phyloP scores from a whole-genome alignment of 2,797 vertebrate species.

The Crenuchus spilurus region DNA sequence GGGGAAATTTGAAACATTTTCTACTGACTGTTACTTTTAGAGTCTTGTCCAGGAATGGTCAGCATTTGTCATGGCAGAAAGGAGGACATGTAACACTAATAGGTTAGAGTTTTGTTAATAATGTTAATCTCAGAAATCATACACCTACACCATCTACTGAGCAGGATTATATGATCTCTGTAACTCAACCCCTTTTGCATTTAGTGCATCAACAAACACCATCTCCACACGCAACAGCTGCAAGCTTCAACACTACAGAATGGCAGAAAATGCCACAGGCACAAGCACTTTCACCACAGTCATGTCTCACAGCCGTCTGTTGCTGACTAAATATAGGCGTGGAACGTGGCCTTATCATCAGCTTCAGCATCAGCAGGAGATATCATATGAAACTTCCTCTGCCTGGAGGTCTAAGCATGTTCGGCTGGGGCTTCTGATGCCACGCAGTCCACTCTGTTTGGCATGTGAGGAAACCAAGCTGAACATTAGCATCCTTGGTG shows the following conservation, averaged over 20 bases:
- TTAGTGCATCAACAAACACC: slow-evolving; percentile 57
- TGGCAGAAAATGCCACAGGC: slow-evolving; percentile 66
- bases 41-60: neutral
- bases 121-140: neutral
- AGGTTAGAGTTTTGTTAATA: neutral
- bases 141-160: slow-evolving; percentile 26
- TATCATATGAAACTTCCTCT: slow-evolving; percentile 46
- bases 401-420: slow-evolving; percentile 22
- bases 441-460: neutral
- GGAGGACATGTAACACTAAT: neutral
- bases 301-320: slow-evolving; percentile 38
- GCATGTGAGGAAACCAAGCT: slow-evolving; percentile 1
- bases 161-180: neutral
- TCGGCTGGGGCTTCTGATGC: neutral
- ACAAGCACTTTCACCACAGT: slow-evolving; percentile 72
- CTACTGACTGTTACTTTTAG: neutral
- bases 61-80: neutral
- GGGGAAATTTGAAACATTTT: no score
- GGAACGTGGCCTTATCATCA: slow-evolving; percentile 51
- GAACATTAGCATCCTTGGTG: neutral
- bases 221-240: slow-evolving; percentile 66
- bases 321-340: slow-evolving; percentile 45
- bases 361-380: slow-evolving; percentile 8
- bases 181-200: slow-evolving; percentile 37
- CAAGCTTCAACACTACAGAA: slow-evolving; percentile 60